Evolutionary conservation across 1,140 invertebrate genomes (phyloP).

Genomic region (Drosophila baimaii): DNA sequence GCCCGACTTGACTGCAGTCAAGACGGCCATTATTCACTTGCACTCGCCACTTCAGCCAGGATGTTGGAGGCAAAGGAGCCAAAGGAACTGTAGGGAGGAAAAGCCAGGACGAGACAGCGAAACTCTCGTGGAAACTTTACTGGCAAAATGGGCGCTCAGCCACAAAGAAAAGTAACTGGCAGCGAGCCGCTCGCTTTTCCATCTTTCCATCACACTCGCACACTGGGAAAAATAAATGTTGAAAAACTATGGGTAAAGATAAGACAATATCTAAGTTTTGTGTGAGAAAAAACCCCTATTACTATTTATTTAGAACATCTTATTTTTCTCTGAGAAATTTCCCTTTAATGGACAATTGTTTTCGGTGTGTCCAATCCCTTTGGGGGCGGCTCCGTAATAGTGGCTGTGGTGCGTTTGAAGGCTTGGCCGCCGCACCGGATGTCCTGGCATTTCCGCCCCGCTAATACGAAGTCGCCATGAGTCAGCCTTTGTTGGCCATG

Average conservation of each 20-base stretch:
- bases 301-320: not conserved
- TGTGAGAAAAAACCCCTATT: not conserved
- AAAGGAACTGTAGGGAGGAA: constrained; percentile 15
- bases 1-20: constrained; percentile 66
- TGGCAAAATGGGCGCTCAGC: constrained; percentile 31
- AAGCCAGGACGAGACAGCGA: not conserved
- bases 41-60: constrained; percentile 55
- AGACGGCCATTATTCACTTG: constrained; percentile 71
- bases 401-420: constrained; percentile 36
- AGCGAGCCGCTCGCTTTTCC: not conserved
- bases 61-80: constrained; percentile 2
- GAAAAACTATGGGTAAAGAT: not conserved
- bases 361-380: constrained; percentile 9
- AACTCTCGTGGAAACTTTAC: constrained; percentile 27
- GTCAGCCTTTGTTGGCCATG: constrained; percentile 48
- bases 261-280: not conserved
- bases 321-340: not conserved
- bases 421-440: constrained; percentile 66
- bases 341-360: not conserved
- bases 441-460: constrained; percentile 68
- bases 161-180: constrained; percentile 28
- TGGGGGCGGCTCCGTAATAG: not conserved
- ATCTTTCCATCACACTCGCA: not conserved
- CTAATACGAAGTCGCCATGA: constrained; percentile 68
- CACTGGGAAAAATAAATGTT: constrained; percentile 1